Evolutionary conservation across 2,888 invertebrate genomes (phyloP).

Genomic region (Zonitis immaculata): DNA sequence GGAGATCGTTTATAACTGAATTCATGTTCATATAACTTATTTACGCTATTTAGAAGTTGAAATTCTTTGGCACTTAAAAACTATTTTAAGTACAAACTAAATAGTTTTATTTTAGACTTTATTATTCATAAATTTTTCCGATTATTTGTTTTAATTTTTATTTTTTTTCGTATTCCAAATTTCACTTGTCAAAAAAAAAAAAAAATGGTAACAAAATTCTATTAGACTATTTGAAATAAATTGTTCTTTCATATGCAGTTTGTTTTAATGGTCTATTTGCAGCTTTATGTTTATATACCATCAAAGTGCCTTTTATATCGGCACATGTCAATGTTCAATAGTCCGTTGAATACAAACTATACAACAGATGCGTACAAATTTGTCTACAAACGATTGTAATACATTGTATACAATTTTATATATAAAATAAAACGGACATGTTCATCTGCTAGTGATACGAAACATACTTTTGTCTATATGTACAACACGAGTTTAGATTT

Average conservation of each 20-base stretch:
- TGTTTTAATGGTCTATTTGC: constrained; percentile 11
- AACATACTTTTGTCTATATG: no score
- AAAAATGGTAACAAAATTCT: neutral
- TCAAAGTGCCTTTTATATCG: constrained; percentile 5
- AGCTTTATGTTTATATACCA: constrained; percentile 8
- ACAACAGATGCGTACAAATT: constrained; percentile 3
- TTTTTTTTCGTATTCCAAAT: no score
- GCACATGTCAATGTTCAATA: constrained; percentile 14
- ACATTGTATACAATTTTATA: neutral
- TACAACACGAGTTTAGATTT: no score
- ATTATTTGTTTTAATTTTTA: no score
- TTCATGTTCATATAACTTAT: neutral
- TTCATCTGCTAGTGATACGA: neutral
- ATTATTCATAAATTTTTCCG: no score
- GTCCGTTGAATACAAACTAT: constrained; percentile 8
- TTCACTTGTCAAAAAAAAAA: no score
- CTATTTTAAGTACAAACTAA: neutral
- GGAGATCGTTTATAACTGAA: neutral
- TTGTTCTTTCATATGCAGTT: constrained; percentile 13
- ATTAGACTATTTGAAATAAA: neutral
- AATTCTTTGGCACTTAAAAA: neutral
- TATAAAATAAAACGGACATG: neutral
- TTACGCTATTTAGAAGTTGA: neutral
- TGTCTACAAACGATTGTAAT: neutral
- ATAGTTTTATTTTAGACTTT: no score